Conservation (phyloP, 2,113 vertebrate species). For the Geothlypis trichas region DNA sequence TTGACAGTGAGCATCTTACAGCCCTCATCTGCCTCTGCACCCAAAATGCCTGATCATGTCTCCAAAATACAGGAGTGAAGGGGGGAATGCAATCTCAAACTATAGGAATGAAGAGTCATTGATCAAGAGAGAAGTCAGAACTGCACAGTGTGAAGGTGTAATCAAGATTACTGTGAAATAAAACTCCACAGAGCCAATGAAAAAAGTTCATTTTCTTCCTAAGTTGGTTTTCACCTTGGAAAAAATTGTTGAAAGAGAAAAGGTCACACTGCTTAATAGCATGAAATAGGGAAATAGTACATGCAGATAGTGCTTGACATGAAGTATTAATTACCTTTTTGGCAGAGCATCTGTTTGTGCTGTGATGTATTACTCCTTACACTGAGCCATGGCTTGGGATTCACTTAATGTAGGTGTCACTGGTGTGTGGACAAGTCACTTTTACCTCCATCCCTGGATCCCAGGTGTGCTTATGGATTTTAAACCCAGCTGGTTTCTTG, state of each 20-base stretch:
- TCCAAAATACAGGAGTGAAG: background rate
- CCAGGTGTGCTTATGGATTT: conserved; percentile 27
- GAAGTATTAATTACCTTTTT: conserved; percentile 25
- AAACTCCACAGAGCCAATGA: background rate
- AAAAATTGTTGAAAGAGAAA: background rate
- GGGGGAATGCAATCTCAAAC: background rate
- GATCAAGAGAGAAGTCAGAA: background rate
- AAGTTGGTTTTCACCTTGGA: conserved; percentile 34
- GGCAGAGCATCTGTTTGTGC: background rate
- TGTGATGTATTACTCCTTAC: background rate
- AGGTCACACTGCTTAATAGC: conserved; percentile 13
- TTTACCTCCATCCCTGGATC: background rate
- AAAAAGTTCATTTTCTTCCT: background rate
- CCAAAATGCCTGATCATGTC: background rate
- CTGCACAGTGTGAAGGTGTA: background rate
- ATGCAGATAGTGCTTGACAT: background rate
- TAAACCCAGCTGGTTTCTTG: conserved; percentile 75
- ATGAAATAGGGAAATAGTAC: background rate
- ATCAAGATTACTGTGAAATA: background rate
- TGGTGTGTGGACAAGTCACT: background rate
- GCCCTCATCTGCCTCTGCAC: background rate
- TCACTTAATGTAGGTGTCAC: background rate
- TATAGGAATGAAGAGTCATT: background rate
- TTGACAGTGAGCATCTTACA: background rate
- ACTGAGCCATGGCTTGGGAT: background rate